Evolutionary conservation across 2,888 invertebrate genomes (phyloP), one percentile per base, ranked within the genome.

Genomic region (Sericinus montela): DNA sequence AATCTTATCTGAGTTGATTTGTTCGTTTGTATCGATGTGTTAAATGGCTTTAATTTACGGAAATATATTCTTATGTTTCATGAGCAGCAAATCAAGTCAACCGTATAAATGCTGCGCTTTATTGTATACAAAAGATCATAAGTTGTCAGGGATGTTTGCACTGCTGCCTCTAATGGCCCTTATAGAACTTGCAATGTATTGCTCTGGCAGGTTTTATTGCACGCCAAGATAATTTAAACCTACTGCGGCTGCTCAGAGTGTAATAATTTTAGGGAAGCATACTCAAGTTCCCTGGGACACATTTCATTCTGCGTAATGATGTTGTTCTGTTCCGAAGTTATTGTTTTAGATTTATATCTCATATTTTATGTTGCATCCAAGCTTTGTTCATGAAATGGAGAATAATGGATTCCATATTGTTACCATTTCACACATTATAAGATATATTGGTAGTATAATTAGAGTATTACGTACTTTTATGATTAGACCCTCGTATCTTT

Each of bases 291-390:
- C 48, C 28, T 28, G 48, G 44, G 48, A 44, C 48, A 48, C 48
- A 43, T 48, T 48, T 43, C 48, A 48, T 43, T 48, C 48, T 32
- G n/a, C 38, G 48, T 48, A 48, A 43, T 43, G 48, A 48, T 43
- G 43, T 48, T 48, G 42, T 48, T 43, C 32, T 43, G 43, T 14
- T 34, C 38, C 9, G 15, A 43, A 48, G 42, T 48, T 48, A 48
- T 43, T 48, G 48, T 37, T 32, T 16, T 15, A 42, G 48, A 47
- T 47, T 41, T 36, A 41, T 45, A 15, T 39, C 32, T 45, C 14
- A 15, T 14, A 10, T 45, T 39, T 25, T 25, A 25, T 25, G 25
- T 25, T 7, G 25, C 25, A 25, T 25, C 8, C 7, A 25, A 25
- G 8, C 25, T 8, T 23, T 23, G 23, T 23, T 23, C 6, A 6